Evolutionary conservation across 2,888 invertebrate genomes (phyloP), one percentile per base, ranked within the genome.

Genomic region (Euphydryas editha): DNA sequence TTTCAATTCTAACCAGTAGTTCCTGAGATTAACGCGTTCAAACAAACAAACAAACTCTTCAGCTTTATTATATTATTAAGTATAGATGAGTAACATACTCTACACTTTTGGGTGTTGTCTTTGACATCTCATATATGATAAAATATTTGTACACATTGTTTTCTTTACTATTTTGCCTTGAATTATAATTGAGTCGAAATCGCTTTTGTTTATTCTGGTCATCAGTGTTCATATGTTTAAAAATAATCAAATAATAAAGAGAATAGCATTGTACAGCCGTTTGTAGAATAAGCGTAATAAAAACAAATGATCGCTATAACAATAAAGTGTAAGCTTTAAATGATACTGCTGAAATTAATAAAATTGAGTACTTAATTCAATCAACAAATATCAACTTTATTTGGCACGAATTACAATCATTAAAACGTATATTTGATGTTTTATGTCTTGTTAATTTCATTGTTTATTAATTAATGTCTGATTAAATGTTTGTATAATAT

Each of bases 291-390:
- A 49, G 18, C 24, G 49, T 47, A 63, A 63, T 63, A 57, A 63
- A 63, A 63, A 63, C 63, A 51, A 63, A 63, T 42, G 46, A 56
- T n/a, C 39, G 49, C 58, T 24, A 63, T 63, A 63, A 63, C 63
- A 49, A 63, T 51, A 47, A 58, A 63, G 39, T 62, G 55, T 47
- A 47, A 62, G 47, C 39, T 39, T 15, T 39, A 39, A 62, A 62
- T 21, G 63, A 63, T 51, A 63, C 58, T 58, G 39, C 58, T 37
- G 57, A 17, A 3, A 55, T 37, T 37, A 62, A 63, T 58, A 24
- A 63, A 63, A 63, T 58, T 57, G 51, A 59, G 11, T 20, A 51
- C 49, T 42, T 39, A 46, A 58, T 51, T 63, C n/a, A 42, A 58
- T 59, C 42, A 51, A 57, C 63, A n/a, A 63, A 44, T 63, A 63